Conservation (phyloP, 2,113 vertebrate species). For the Perognathus longimembris region DNA sequence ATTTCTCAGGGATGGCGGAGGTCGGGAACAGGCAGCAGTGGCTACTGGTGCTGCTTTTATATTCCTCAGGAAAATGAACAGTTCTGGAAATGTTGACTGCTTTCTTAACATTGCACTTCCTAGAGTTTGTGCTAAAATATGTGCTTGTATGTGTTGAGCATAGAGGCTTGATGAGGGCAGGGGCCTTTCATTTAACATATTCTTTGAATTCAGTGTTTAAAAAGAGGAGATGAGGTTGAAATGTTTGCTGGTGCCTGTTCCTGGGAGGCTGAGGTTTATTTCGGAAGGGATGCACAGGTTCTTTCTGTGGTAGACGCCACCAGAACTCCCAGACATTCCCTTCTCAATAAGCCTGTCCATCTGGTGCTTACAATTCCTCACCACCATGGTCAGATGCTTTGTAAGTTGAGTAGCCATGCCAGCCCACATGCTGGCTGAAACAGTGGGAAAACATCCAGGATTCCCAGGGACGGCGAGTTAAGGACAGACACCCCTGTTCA, state of each 20-base stretch:
- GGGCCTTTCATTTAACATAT: no score
- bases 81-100: neutral
- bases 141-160: neutral
- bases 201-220: neutral
- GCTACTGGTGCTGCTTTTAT: neutral
- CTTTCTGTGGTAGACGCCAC: neutral
- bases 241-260: neutral
- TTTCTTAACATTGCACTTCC: neutral
- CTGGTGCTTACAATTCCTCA: conserved; percentile 77
- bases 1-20: conserved; percentile 9
- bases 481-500: neutral
- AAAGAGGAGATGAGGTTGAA: neutral
- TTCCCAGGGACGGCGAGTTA: neutral
- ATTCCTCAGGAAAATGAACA: conserved; percentile 62
- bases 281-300: neutral
- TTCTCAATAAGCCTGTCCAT: conserved; percentile 61
- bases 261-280: conserved; percentile 5
- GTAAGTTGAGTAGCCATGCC: conserved; percentile 65
- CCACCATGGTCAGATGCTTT: conserved; percentile 66
- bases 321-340: conserved; percentile 52
- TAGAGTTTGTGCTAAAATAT: neutral
- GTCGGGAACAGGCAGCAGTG: neutral
- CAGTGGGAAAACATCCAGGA: conserved; percentile 1
- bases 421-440: conserved; percentile 64
- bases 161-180: neutral